These are phyloP conservation scores for Cepaea hortensis DNA, from an alignment of 2,888 invertebrate genomes.

Conservation along the genomic window DNA sequence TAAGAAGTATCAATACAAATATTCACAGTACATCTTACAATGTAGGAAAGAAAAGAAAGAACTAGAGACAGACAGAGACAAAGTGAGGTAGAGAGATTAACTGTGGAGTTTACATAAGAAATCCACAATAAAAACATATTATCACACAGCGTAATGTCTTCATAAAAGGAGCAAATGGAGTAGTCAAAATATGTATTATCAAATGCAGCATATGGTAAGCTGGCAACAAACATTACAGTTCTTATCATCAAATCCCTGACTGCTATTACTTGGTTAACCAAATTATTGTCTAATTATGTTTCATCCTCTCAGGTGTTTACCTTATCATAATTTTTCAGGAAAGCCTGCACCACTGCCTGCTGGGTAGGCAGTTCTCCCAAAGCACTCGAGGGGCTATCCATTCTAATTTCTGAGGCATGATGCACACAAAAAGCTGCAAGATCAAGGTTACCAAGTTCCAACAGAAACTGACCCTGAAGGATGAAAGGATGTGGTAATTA, in stretches of 20 bases:
- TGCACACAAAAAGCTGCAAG: constrained; percentile 76
- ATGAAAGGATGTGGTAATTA: constrained; percentile 11
- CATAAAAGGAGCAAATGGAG: neutral
- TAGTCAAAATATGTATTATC: neutral
- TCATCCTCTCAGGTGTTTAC: constrained; percentile 51
- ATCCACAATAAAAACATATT: no score
- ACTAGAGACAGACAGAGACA: no score
- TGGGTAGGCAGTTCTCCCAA: constrained; percentile 72
- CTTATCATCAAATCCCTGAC: neutral
- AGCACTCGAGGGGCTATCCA: constrained; percentile 63
- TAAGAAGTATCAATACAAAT: no score
- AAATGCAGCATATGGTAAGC: no score
- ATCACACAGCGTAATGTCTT: neutral
- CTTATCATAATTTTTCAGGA: constrained; percentile 76
- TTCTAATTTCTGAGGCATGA: constrained; percentile 70
- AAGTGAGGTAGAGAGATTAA: no score
- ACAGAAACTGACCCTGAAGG: constrained; percentile 73
- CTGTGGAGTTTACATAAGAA: no score
- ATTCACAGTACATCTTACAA: no score
- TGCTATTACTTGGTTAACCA: neutral
- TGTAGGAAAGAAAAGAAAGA: no score
- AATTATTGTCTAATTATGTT: neutral
- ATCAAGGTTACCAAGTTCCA: constrained; percentile 74
- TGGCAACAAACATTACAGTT: no score
- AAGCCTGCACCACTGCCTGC: constrained; percentile 75